Evolutionary conservation across 1,140 invertebrate species (phyloP).

Genomic region (Drosophila ironensis): DNA sequence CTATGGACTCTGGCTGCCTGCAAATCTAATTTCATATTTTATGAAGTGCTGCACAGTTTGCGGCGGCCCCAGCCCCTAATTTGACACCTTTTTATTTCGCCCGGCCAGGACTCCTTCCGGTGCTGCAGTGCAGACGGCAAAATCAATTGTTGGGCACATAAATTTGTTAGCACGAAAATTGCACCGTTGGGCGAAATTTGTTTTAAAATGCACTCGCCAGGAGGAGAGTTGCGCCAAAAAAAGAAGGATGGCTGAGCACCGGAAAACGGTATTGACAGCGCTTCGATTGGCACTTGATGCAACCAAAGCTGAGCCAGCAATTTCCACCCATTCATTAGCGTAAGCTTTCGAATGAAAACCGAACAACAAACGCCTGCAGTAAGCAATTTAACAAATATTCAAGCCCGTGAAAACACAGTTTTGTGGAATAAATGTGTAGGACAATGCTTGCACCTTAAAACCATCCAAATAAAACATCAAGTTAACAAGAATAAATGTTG

Average conservation of each 20-base stretch:
- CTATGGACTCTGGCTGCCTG: conserved; percentile 28
- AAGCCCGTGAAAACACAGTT: too few relatives aligned
- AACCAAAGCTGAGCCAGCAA: conserved; percentile 2
- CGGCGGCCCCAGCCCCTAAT: conserved; percentile 11
- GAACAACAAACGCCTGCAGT: neutral
- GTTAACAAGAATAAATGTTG: conserved; percentile 15
- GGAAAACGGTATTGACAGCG: conserved; percentile 40
- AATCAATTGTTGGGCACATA: conserved; percentile 78
- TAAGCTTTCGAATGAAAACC: neutral
- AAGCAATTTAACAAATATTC: too few relatives aligned
- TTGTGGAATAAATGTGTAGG: too few relatives aligned
- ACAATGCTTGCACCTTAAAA: too few relatives aligned
- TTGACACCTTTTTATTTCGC: conserved; percentile 58
- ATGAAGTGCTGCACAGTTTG: conserved; percentile 61
- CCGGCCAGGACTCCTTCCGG: conserved; percentile 41
- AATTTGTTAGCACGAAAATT: conserved; percentile 74
- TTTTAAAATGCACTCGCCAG: conserved; percentile 62
- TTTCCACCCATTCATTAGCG: conserved; percentile 28
- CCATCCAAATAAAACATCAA: neutral
- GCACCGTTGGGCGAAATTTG: conserved; percentile 75
- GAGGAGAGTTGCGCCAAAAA: neutral
- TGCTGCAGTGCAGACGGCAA: conserved; percentile 72
- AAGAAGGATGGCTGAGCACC: conserved; percentile 1
- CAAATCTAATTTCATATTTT: conserved; percentile 79
- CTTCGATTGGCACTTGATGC: conserved; percentile 29